A percentile compares a stretch with the other conserved stretches of the same genome.
phyloP scores from a whole-genome alignment of 2,888 invertebrate genomes.

The Laothoe populi region DNA sequence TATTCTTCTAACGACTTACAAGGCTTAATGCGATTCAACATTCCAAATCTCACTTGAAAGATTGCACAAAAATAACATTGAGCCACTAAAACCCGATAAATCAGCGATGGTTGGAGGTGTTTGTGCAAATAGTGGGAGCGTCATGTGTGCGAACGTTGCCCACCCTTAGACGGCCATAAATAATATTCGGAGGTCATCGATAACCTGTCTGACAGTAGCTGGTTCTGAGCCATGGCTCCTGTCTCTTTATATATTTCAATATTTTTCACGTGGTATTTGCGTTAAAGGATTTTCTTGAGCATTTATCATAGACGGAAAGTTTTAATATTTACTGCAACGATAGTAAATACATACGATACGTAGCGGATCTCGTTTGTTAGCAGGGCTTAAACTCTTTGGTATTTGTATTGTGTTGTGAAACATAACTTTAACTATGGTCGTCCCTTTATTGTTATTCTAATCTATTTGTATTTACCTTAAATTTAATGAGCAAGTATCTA shows the following conservation, averaged over 20 bases:
- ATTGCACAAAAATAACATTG: conserved; percentile 31
- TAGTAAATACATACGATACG: no score
- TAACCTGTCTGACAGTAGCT: conserved; percentile 51
- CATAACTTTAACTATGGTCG: no score
- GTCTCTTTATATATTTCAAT: conserved; percentile 53
- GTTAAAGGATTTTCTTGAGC: conserved; percentile 11
- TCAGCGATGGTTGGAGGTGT: conserved; percentile 57
- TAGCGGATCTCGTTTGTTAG: no score
- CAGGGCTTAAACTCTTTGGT: no score
- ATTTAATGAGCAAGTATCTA: no score
- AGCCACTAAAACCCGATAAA: conserved; percentile 56
- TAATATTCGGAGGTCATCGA: conserved; percentile 69
- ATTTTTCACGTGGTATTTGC: conserved; percentile 45
- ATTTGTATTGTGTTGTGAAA: no score
- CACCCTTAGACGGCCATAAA: conserved; percentile 66
- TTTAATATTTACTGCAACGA: conserved; percentile 11
- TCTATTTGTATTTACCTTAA: no score
- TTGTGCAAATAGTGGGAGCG: conserved; percentile 65
- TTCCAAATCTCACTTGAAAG: conserved; percentile 32
- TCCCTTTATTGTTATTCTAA: no score
- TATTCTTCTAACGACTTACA: neutral
- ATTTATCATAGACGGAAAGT: neutral
- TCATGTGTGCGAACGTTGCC: conserved; percentile 53
- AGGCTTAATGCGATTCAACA: conserved; percentile 16
- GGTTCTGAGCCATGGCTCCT: conserved; percentile 52